These are phyloP conservation scores for Merluccius polli DNA, from an alignment of 2,797 vertebrate species.

Conservation along the genomic window DNA sequence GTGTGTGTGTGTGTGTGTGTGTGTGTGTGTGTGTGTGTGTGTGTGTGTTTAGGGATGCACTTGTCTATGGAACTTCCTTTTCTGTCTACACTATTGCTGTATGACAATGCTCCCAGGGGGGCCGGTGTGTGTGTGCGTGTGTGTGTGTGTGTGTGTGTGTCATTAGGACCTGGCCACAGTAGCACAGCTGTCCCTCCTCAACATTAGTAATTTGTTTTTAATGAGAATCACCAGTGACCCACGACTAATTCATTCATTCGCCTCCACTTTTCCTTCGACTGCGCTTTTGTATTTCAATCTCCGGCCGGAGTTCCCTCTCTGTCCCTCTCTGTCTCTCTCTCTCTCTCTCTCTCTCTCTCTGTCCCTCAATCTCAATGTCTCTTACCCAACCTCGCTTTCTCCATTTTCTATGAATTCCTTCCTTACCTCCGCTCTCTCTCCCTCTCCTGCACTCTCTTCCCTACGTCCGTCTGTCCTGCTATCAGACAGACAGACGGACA, in stretches of 20 bases:
- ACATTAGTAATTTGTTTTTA: slow-evolving; percentile 99
- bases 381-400: neutral
- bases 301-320: slow-evolving; percentile 26
- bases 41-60: slow-evolving; percentile 42
- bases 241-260: slow-evolving; percentile 99
- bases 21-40: slow-evolving; percentile 27
- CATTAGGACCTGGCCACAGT: slow-evolving; percentile 94
- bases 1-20: slow-evolving; percentile 1
- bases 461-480: slow-evolving; percentile 15
- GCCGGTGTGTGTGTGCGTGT: slow-evolving; percentile 73
- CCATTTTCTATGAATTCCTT: neutral
- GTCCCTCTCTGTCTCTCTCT: neutral
- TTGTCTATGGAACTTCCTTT: slow-evolving; percentile 73
- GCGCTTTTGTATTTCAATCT: slow-evolving; percentile 74
- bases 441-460: slow-evolving; percentile 1
- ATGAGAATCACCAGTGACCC: slow-evolving; percentile 99
- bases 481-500: slow-evolving; percentile 37
- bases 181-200: slow-evolving; percentile 99
- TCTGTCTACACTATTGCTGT: slow-evolving; percentile 72
- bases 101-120: slow-evolving; percentile 75
- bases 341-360: neutral
- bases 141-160: slow-evolving; percentile 79
- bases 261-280: slow-evolving; percentile 80
- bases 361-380: neutral
- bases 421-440: slow-evolving; percentile 10